These are phyloP conservation scores for Strigamia crassipes DNA, from an alignment of 2,888 invertebrate species.

Conservation along the genomic window DNA sequence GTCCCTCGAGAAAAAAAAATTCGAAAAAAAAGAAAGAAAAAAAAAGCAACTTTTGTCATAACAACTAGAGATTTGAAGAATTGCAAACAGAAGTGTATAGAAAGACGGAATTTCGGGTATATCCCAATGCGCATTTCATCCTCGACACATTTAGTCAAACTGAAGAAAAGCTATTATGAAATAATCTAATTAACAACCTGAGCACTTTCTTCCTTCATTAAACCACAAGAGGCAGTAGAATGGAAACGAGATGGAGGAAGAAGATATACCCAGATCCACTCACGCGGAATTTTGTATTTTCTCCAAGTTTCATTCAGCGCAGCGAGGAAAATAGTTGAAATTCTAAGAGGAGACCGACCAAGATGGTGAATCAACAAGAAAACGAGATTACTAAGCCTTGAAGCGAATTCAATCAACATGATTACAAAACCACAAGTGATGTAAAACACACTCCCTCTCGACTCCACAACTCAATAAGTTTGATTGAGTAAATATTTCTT, in stretches of 20 bases:
- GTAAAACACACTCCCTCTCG: conserved; percentile 2
- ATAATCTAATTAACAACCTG: conserved; percentile 42
- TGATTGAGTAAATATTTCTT: conserved; percentile 28
- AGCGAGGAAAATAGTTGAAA: conserved; percentile 42
- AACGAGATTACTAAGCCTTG: conserved; percentile 39
- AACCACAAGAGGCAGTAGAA: conserved; percentile 42
- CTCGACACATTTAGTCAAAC: conserved; percentile 4
- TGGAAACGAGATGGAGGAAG: conserved; percentile 33
- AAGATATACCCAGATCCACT: conserved; percentile 35
- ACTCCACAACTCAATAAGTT: conserved; percentile 33
- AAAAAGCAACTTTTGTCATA: background rate
- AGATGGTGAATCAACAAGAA: conserved; percentile 42
- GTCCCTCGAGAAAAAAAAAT: conserved; percentile 1
- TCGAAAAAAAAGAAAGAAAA: background rate
- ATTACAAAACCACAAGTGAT: conserved; percentile 38
- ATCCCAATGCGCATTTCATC: conserved; percentile 24
- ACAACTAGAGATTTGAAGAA: background rate
- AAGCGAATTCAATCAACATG: conserved; percentile 38
- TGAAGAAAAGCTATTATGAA: conserved; percentile 35
- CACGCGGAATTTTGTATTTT: conserved; percentile 37
- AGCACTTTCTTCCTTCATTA: conserved; percentile 40
- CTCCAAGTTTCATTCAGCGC: conserved; percentile 17
- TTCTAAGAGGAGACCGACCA: conserved; percentile 30
- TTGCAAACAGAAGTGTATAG: background rate
- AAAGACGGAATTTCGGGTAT: background rate